Evolutionary conservation across 2,888 invertebrate species (phyloP), one percentile per base, ranked within the genome.

Genomic region (Bimastos eiseni): DNA sequence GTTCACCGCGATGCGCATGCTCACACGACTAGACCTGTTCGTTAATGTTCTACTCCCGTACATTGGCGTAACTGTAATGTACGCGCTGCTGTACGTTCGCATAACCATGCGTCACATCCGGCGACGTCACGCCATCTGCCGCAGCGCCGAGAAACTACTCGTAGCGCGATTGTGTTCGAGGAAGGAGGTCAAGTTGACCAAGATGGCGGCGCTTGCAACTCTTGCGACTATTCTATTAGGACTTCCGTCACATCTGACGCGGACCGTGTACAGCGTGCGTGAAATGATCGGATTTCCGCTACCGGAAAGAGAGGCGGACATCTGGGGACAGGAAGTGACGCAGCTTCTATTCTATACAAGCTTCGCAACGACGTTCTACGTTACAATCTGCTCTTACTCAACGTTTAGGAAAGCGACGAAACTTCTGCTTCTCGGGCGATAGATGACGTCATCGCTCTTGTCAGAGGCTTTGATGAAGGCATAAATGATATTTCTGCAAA

Each of bases 21-120:
- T 90, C 33, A 83, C 70, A 19, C 44, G 86, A 30, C 84, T 90
- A 4, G 86, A 90, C 86, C 36, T 90, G 24, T 34, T 90, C 41
- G 30, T 86, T 86, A 90, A 86, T 44, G 86, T 90, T 33, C 36
- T 90, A 24, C 70, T 90, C 24, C 90, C 90, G 34, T 90, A 90
- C 44, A 88, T 44, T 44, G 41, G 37, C 84, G 86, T 90, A 8
- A 86, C 38, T 19, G n/a, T 86, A n/a, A 21, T 86, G 38, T 33
- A 34, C 38, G 83, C 34, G 3, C 21, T 44, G 36, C 83, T 86
- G 19, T 33, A n/a, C 19, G 86, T 33, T 86, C 86, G 86, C 5
- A 34, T 86, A n/a, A 37, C 83, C 2, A 36, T n/a, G 38, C 86
- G n/a, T 24, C 30, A 38, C 86, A 11, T 44, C 34, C 34, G n/a